These are phyloP conservation scores for Ophioninae sp. DNA, from an alignment of 2,888 invertebrate genomes.

Conservation along the genomic window DNA sequence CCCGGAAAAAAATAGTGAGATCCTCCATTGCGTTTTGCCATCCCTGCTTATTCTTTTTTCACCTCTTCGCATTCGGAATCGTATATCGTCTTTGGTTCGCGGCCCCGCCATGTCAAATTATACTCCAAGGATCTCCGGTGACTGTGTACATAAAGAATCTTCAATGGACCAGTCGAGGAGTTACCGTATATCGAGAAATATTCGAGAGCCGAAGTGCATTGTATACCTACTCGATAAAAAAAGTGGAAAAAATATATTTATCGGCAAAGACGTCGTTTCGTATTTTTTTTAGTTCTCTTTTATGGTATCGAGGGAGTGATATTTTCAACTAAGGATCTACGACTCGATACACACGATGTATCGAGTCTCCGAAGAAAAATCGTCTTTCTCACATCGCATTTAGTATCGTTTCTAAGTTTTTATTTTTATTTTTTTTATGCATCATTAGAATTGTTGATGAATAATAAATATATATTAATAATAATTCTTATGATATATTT, in stretches of 20 bases:
- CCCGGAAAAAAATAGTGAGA: neutral
- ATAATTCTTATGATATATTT: no score
- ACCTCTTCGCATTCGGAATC: neutral
- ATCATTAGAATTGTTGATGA: neutral
- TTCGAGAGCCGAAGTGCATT: slow-evolving; percentile 5
- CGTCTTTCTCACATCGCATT: neutral
- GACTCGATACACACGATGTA: neutral
- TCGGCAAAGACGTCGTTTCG: neutral
- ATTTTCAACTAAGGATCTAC: slow-evolving; percentile 30
- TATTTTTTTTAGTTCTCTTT: neutral
- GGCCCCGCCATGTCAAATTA: slow-evolving; percentile 5
- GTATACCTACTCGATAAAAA: slow-evolving; percentile 2
- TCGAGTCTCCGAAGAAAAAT: neutral
- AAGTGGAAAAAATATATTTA: neutral
- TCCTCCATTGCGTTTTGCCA: slow-evolving; percentile 12
- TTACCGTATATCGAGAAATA: slow-evolving; percentile 17
- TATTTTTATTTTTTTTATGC: neutral
- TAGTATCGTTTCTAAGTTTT: neutral
- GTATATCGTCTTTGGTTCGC: neutral
- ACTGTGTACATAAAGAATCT: neutral
- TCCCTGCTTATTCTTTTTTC: neutral
- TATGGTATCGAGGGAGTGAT: neutral
- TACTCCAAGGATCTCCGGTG: slow-evolving; percentile 18
- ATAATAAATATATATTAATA: no score
- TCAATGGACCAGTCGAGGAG: slow-evolving; percentile 12